Evolutionary conservation across 92 coral and sea anemone genomes (phyloP).

Genomic region (Metridium senile): DNA sequence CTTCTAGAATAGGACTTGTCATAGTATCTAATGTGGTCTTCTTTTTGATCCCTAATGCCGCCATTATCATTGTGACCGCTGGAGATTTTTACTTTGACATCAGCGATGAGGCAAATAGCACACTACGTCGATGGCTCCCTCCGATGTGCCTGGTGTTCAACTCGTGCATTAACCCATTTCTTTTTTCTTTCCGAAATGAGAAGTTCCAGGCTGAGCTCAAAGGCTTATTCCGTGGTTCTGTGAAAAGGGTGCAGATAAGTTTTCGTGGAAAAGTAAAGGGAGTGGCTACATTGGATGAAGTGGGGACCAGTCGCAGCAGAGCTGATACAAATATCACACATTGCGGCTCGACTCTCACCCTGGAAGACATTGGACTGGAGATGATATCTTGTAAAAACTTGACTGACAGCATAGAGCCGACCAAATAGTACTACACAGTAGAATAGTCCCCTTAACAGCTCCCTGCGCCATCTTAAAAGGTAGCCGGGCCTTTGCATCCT

Average conservation of each 20-base stretch:
- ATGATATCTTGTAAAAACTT: no score
- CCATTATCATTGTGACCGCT: constrained; percentile 20
- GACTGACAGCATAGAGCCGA: no score
- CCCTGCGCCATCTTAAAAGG: no score
- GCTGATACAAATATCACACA: neutral
- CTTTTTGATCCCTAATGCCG: constrained; percentile 45
- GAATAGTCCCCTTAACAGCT: no score
- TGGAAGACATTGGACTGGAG: neutral
- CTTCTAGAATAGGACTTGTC: constrained; percentile 38
- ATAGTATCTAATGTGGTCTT: constrained; percentile 45
- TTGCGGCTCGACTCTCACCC: neutral
- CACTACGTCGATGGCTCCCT: constrained; percentile 49
- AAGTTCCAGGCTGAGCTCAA: constrained; percentile 21
- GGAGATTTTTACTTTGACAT: constrained; percentile 3
- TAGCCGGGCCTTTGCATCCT: no score
- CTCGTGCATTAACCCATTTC: constrained; percentile 51
- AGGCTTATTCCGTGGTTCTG: neutral
- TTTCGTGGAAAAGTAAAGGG: neutral
- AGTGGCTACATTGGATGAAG: neutral
- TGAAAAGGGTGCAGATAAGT: neutral
- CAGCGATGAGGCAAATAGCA: constrained; percentile 17
- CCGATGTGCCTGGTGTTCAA: constrained; percentile 55
- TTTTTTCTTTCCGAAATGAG: constrained; percentile 55
- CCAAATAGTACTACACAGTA: no score
- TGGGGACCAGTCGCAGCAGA: neutral